phyloP scores from a whole-genome alignment of 2,797 vertebrate genomes.

The Anguilla anguilla region DNA sequence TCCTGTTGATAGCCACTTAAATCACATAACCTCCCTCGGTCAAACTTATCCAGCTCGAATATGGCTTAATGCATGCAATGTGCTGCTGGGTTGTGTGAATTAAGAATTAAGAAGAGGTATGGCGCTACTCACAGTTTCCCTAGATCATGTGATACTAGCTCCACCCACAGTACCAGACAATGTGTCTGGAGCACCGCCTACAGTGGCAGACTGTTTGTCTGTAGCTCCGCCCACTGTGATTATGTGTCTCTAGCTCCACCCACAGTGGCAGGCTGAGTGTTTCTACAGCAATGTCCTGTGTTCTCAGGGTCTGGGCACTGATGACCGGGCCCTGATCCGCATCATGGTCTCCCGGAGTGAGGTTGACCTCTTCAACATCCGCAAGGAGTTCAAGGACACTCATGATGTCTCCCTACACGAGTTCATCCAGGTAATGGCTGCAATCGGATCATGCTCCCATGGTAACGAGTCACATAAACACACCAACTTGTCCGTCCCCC shows the following conservation, averaged over 20 bases:
- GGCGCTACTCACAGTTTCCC: not conserved
- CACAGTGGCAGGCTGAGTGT: not conserved
- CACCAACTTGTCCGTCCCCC: not conserved
- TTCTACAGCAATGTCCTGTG: not conserved
- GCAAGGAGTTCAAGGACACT: slow-evolving; percentile 88
- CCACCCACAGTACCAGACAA: not conserved
- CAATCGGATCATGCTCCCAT: not conserved
- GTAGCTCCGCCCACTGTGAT: not conserved
- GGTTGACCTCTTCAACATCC: slow-evolving; percentile 89
- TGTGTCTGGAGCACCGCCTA: not conserved
- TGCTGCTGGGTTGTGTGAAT: not conserved
- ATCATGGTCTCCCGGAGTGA: slow-evolving; percentile 93
- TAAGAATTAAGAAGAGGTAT: not conserved
- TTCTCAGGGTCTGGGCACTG: slow-evolving; percentile 88
- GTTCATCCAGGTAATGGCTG: slow-evolving; percentile 86
- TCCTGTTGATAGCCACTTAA: too few species aligned
- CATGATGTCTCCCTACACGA: slow-evolving; percentile 87
- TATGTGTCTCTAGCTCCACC: not conserved
- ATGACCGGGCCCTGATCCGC: slow-evolving; percentile 90
- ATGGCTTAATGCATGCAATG: not conserved
- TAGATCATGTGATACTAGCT: not conserved
- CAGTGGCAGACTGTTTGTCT: not conserved
- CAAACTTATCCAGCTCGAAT: too few species aligned
- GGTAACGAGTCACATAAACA: slow-evolving; percentile 8
- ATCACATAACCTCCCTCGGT: too few species aligned